These are phyloP conservation scores for Macaria notata DNA, from an alignment of 2,888 invertebrate species.

Conservation along the genomic window DNA sequence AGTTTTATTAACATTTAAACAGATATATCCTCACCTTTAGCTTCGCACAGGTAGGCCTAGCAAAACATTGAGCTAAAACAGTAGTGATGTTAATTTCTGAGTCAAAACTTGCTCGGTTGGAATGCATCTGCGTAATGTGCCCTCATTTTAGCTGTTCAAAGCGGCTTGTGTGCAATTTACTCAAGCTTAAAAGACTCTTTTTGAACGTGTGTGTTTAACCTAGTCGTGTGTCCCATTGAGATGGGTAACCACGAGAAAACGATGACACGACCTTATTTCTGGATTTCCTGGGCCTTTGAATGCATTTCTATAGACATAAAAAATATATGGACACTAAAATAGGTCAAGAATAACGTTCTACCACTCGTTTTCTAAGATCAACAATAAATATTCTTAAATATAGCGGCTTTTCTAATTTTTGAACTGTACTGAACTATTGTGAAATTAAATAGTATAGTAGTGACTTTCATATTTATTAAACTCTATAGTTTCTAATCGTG, in stretches of 20 bases:
- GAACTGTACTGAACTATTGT: too few relatives aligned
- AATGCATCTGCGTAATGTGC: constrained; percentile 24
- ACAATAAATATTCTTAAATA: too few relatives aligned
- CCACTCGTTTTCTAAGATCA: too few relatives aligned
- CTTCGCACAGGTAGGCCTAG: too few relatives aligned
- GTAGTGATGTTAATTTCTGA: not conserved
- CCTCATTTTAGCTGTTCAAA: constrained; percentile 38
- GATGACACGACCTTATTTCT: not conserved
- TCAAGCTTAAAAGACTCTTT: constrained; percentile 33
- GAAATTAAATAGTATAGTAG: too few relatives aligned
- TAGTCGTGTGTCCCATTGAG: constrained; percentile 19
- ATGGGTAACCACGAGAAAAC: constrained; percentile 4
- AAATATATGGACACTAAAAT: not conserved
- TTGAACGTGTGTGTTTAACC: constrained; percentile 38
- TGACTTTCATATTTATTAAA: too few relatives aligned
- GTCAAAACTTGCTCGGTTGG: not conserved
- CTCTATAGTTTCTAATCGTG: too few relatives aligned
- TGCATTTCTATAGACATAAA: not conserved
- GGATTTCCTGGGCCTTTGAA: not conserved
- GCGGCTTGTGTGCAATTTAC: constrained; percentile 42
- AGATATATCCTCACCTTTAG: too few relatives aligned
- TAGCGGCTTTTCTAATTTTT: too few relatives aligned
- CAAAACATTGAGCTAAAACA: too few relatives aligned
- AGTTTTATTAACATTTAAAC: too few relatives aligned
- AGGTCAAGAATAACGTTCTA: too few relatives aligned